These are phyloP conservation scores for Leuciscus idus DNA, from an alignment of 2,113 vertebrate species.

Conservation along the genomic window DNA sequence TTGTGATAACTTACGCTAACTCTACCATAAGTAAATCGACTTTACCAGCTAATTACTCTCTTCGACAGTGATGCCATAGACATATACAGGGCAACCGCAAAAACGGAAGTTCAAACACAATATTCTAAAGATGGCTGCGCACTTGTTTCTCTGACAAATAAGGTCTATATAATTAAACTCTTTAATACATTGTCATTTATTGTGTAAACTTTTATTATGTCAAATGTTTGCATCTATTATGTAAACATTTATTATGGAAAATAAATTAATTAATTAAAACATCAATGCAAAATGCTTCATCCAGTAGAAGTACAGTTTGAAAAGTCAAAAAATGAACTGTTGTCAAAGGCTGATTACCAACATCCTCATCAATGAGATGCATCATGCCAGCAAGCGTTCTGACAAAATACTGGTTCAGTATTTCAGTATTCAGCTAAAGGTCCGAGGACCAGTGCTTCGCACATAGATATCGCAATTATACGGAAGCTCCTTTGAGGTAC, in stretches of 20 bases:
- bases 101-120: no score
- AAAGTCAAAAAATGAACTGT: neutral
- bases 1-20: no score
- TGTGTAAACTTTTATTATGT: no score
- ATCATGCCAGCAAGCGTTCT: neutral
- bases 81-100: no score
- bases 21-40: no score
- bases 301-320: neutral
- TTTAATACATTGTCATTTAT: no score
- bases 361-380: conserved; percentile 19
- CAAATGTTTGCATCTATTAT: no score
- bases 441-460: conserved; percentile 29
- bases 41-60: no score
- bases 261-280: neutral
- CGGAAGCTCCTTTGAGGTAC: conserved; percentile 37
- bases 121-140: no score
- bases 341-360: neutral
- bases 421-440: neutral
- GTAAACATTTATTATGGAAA: neutral
- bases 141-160: no score
- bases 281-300: neutral
- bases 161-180: no score
- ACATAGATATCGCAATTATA: conserved; percentile 26
- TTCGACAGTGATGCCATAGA: no score
- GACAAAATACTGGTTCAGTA: neutral